These are phyloP conservation scores for Stenchaetothrips biformis DNA, from an alignment of 2,888 invertebrate species.

Conservation along the genomic window DNA sequence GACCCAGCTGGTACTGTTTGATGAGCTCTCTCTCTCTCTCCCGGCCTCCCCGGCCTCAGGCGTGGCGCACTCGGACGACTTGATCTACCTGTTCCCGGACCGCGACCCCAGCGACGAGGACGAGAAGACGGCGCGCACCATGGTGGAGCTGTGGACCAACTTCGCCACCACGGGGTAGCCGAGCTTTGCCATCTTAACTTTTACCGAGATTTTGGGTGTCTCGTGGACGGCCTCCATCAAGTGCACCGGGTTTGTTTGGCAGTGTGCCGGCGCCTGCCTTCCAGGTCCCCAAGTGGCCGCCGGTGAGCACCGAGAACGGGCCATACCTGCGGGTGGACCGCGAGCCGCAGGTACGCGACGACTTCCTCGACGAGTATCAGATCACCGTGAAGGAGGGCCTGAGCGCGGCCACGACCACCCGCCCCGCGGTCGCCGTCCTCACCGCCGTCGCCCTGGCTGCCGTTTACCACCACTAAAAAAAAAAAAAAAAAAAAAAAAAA, in stretches of 20 bases:
- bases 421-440: neutral
- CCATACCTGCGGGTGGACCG: constrained; percentile 40
- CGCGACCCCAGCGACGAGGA: constrained; percentile 45
- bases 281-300: constrained; percentile 37
- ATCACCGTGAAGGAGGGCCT: constrained; percentile 38
- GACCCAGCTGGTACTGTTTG: too few species aligned
- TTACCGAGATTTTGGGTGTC: constrained; percentile 23
- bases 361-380: constrained; percentile 38
- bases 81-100: constrained; percentile 55
- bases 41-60: constrained; percentile 41
- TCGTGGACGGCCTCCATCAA: neutral
- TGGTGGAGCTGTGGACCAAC: constrained; percentile 50
- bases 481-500: too few species aligned
- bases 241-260: constrained; percentile 22
- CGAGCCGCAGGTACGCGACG: constrained; percentile 32
- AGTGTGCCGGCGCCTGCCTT: constrained; percentile 37
- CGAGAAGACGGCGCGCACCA: constrained; percentile 45
- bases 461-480: too few species aligned
- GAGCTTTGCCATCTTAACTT: neutral
- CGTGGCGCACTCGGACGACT: constrained; percentile 56
- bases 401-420: constrained; percentile 29
- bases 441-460: neutral
- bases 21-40: neutral
- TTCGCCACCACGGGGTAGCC: constrained; percentile 46
- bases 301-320: constrained; percentile 38